Conservation (phyloP, 2,888 invertebrate genomes). For the Agriopis aurantiaria region DNA sequence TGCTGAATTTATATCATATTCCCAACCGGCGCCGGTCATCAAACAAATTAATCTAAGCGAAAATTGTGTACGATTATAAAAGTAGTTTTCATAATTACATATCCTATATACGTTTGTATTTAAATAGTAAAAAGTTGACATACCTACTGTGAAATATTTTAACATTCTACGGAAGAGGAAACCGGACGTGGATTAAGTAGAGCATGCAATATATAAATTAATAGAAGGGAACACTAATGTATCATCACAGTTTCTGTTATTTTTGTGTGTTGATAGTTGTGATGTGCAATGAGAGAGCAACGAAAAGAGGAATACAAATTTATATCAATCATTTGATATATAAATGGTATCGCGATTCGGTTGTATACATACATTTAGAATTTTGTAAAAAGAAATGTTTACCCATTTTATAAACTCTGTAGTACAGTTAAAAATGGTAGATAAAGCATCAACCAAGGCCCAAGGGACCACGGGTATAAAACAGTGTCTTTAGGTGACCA, state of each 20-base stretch:
- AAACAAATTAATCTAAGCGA: not conserved
- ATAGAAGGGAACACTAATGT: conserved; percentile 17
- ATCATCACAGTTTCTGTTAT: conserved; percentile 7
- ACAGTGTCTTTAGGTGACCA: too few species aligned
- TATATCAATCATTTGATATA: too few species aligned
- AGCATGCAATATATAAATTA: conserved; percentile 15
- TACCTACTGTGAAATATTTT: conserved; percentile 1
- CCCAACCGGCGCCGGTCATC: not conserved
- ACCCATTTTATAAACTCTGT: too few species aligned
- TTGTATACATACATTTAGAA: too few species aligned
- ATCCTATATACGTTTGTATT: too few species aligned
- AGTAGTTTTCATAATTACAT: too few species aligned
- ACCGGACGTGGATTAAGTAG: conserved; percentile 27
- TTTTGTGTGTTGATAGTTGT: not conserved
- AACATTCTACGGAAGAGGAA: conserved; percentile 22
- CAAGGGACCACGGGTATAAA: too few species aligned
- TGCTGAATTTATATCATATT: not conserved
- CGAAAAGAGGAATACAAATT: not conserved
- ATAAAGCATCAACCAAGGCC: too few species aligned
- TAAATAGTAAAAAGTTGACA: not conserved
- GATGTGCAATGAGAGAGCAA: not conserved
- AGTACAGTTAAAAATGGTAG: too few species aligned
- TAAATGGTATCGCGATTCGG: too few species aligned
- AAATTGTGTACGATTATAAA: not conserved
- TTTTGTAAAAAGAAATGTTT: too few species aligned